Percentiles rank a stretch among this genome's conserved stretches.
phyloP scores from a whole-genome alignment of 2,113 vertebrate genomes.

The Meriones unguiculatus region DNA sequence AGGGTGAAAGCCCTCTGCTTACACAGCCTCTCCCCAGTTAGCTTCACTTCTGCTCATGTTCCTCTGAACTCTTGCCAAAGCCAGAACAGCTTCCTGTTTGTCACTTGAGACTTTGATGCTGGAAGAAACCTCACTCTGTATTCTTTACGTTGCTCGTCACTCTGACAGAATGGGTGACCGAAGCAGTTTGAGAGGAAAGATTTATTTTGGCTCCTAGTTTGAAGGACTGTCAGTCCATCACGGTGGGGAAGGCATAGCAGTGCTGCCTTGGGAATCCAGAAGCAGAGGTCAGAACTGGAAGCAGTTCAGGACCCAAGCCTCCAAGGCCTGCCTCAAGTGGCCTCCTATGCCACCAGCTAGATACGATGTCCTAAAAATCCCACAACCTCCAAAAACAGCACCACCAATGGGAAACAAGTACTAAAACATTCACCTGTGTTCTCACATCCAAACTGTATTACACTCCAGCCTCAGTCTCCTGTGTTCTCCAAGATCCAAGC shows the following conservation, averaged over 20 bases:
- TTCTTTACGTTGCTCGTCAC: neutral
- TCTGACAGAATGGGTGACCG: neutral
- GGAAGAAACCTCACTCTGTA: slow-evolving; percentile 1
- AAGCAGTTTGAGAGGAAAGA: neutral
- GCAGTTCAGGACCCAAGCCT: neutral
- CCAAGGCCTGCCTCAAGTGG: neutral
- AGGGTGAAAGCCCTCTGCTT: neutral
- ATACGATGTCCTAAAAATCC: neutral
- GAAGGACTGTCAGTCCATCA: neutral
- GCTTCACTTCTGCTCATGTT: neutral
- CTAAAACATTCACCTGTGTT: neutral
- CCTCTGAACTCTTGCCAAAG: neutral
- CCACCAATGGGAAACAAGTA: neutral
- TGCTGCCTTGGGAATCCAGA: neutral
- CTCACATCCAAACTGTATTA: neutral
- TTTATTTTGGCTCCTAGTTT: neutral
- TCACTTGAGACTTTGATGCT: neutral
- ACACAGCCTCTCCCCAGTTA: neutral
- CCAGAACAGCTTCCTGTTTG: neutral
- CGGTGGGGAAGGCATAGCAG: neutral
- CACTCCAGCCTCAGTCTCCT: neutral
- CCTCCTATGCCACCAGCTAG: neutral
- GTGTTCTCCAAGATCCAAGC: neutral
- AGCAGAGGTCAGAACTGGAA: neutral
- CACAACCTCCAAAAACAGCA: neutral